phyloP scores from a whole-genome alignment of 2,797 vertebrate species.

The Pseudochirops cupreus region DNA sequence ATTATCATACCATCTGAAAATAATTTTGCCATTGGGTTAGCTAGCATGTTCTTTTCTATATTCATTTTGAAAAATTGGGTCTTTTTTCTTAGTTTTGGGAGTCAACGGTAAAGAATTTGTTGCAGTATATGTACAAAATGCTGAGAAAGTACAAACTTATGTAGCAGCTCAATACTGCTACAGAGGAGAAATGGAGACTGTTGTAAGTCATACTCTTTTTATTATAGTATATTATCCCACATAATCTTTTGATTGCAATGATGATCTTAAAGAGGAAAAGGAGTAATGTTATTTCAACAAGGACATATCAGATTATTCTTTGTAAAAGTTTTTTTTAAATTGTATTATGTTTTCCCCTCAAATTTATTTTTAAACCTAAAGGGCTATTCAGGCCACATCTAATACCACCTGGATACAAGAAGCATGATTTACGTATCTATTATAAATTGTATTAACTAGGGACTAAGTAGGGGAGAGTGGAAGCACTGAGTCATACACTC shows the following conservation, averaged over 20 bases:
- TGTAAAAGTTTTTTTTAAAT: slow-evolving; percentile 52
- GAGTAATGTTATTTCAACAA: no score
- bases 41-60: slow-evolving; percentile 80
- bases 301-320: slow-evolving; percentile 16
- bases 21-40: slow-evolving; percentile 81
- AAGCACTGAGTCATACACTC: not conserved
- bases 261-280: slow-evolving; percentile 41
- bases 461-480: rapidly evolving
- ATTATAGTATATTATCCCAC: slow-evolving; percentile 20
- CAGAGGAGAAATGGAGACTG: slow-evolving; percentile 29
- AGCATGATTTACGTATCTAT: not conserved
- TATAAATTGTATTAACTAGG: not conserved
- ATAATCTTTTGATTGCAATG: slow-evolving; percentile 53
- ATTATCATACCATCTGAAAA: slow-evolving; percentile 70
- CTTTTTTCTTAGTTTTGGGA: slow-evolving; percentile 71
- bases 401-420: not conserved
- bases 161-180: slow-evolving; percentile 20
- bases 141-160: slow-evolving; percentile 27
- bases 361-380: no score
- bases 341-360: slow-evolving; percentile 64
- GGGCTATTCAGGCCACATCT: no score
- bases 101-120: slow-evolving; percentile 61
- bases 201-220: slow-evolving; percentile 40
- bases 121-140: slow-evolving; percentile 59
- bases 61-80: slow-evolving; percentile 81